Evolutionary conservation across 2,113 vertebrate genomes (phyloP).

Genomic region (Strix uralensis): DNA sequence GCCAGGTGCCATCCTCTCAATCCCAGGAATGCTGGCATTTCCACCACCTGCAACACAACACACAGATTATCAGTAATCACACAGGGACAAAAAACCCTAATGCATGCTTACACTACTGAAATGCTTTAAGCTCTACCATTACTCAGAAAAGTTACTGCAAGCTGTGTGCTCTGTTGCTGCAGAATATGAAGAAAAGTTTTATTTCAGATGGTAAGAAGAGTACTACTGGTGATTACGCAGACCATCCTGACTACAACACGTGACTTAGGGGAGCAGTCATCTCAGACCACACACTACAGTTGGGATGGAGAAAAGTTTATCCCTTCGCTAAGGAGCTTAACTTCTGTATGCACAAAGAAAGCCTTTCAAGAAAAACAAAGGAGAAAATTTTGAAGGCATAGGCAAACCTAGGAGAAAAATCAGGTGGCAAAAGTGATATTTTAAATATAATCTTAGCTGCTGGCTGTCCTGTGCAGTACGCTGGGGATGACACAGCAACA

Average conservation of each 20-base stretch:
- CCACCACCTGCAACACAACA: constrained; percentile 70
- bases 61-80: not conserved
- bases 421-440: not conserved
- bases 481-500: not conserved
- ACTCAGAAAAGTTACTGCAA: not conserved
- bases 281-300: not conserved
- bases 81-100: not conserved
- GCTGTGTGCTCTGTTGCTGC: not conserved
- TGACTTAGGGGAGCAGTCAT: not conserved
- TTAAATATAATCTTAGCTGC: not conserved
- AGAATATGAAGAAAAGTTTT: not conserved
- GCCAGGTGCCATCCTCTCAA: constrained; percentile 81
- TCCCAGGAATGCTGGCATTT: constrained; percentile 74
- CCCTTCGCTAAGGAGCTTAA: not conserved
- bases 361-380: not conserved
- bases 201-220: not conserved
- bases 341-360: not conserved
- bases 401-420: not conserved
- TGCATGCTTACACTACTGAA: not conserved
- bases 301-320: not conserved
- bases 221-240: not conserved
- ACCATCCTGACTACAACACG: too few species aligned
- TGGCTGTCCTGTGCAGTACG: not conserved
- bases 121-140: not conserved
- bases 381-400: not conserved